Percentiles rank a stretch among this genome's conserved stretches.
Conservation (phyloP, 1,140 invertebrate species). For the Maconellicoccus hirsutus region DNA sequence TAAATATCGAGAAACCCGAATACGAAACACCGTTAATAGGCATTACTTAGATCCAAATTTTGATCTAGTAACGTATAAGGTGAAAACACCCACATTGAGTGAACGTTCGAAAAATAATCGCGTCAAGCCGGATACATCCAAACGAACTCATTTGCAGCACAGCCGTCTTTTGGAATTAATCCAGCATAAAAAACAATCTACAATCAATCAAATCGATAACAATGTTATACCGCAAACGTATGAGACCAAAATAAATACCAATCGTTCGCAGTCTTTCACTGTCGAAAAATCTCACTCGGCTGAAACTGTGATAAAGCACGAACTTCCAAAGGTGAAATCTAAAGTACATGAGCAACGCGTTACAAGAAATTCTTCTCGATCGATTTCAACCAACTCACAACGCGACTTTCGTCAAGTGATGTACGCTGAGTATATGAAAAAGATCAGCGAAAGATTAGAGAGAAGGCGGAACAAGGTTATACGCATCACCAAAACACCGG, state of each 20-base stretch:
- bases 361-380: neutral
- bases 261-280: neutral
- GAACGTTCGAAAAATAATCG: neutral
- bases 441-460: slow-evolving; percentile 63
- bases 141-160: neutral
- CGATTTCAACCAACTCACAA: slow-evolving; percentile 9
- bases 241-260: slow-evolving; percentile 1
- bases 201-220: neutral
- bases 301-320: slow-evolving; percentile 23
- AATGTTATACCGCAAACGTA: neutral
- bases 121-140: neutral
- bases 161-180: neutral
- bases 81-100: neutral
- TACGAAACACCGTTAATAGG: slow-evolving; percentile 17
- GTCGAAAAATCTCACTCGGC: slow-evolving; percentile 1
- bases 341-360: neutral
- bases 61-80: neutral
- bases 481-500: slow-evolving; percentile 38
- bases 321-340: slow-evolving; percentile 25
- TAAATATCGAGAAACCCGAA: slow-evolving; percentile 25
- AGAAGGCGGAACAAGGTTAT: slow-evolving; percentile 63
- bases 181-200: neutral
- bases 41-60: slow-evolving; percentile 2
- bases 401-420: slow-evolving; percentile 40
- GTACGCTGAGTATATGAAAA: slow-evolving; percentile 68